A percentile compares a stretch with the other conserved stretches of the same genome.
phyloP scores from a whole-genome alignment of 2,113 vertebrate genomes.

The Thamnaconus septentrionalis region DNA sequence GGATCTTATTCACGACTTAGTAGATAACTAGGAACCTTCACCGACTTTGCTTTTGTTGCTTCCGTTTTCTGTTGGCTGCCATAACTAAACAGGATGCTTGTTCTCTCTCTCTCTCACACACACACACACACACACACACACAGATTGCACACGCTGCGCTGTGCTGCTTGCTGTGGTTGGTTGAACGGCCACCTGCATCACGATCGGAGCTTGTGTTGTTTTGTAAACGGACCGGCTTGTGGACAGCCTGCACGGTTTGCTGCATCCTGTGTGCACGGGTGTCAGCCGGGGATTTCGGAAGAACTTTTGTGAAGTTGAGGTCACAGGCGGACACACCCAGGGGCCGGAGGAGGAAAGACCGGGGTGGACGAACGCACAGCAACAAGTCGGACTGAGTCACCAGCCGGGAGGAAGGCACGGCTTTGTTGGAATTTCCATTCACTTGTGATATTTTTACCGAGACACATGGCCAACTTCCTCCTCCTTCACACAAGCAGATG shows the following conservation, averaged over 20 bases:
- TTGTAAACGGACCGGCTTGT: conserved; percentile 15
- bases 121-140: conserved; percentile 5
- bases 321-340: conserved; percentile 64
- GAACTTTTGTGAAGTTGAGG: conserved; percentile 59
- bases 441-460: conserved; percentile 14
- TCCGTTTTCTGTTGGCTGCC: background rate
- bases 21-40: no score
- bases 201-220: conserved; percentile 2
- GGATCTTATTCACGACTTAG: no score
- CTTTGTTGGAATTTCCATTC: conserved; percentile 52
- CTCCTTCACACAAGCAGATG: conserved; percentile 11
- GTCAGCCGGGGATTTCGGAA: conserved; percentile 28
- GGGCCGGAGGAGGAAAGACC: conserved; percentile 38
- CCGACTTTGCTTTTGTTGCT: no score
- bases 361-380: conserved; percentile 39
- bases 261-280: background rate
- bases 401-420: conserved; percentile 30
- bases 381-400: conserved; percentile 37
- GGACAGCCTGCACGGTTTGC: conserved; percentile 15
- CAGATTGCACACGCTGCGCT: conserved; percentile 17
- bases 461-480: background rate
- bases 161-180: no score
- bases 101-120: conserved; percentile 12
- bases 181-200: background rate
- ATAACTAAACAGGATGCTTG: conserved; percentile 48